Evolutionary conservation across 1,140 invertebrate genomes (phyloP).

Genomic region (Coenobita brevimanus): DNA sequence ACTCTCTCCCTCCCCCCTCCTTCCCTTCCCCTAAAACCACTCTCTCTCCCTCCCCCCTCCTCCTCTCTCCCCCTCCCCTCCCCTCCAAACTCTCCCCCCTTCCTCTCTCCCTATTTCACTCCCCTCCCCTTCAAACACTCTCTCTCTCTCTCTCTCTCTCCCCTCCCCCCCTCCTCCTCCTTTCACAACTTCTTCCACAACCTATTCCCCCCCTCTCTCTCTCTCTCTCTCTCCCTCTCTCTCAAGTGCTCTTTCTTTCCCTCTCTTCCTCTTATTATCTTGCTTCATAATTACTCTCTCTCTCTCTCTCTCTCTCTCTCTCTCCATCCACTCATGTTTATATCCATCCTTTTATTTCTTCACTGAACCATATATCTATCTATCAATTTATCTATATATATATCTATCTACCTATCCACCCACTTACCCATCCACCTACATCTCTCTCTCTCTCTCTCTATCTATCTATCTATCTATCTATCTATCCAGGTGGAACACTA

Average conservation of each 20-base stretch:
- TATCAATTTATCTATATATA: neutral
- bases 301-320: neutral
- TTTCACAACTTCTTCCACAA: neutral
- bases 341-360: neutral
- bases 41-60: slow-evolving; percentile 54
- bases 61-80: slow-evolving; percentile 48
- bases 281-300: neutral
- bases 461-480: too few species aligned
- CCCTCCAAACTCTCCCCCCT: neutral
- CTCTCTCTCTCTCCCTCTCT: neutral
- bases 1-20: slow-evolving; percentile 44
- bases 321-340: neutral
- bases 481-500: too few species aligned
- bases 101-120: neutral
- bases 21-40: neutral
- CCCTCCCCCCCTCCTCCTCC: neutral
- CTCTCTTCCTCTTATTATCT: neutral
- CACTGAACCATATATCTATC: neutral
- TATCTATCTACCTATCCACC: too few species aligned
- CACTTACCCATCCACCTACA: too few species aligned
- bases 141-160: neutral
- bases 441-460: too few species aligned
- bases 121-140: neutral
- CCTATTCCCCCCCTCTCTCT: neutral
- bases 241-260: neutral